phyloP scores from a whole-genome alignment of 2,797 vertebrate genomes.

The Pipistrellus kuhlii region DNA sequence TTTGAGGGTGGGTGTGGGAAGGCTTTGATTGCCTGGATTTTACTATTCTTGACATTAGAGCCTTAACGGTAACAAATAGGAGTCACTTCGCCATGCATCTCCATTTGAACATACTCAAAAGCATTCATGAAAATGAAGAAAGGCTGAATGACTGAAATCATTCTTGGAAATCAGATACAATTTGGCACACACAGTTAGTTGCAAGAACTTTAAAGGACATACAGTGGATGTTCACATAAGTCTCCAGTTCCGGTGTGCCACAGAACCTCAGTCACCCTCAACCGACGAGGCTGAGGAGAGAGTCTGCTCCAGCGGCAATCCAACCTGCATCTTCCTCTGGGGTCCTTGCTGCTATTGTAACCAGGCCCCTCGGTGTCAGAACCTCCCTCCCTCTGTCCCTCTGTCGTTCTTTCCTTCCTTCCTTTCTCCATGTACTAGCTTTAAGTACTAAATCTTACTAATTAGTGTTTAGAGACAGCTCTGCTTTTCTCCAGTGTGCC shows the following conservation, averaged over 20 bases:
- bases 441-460: slow-evolving; percentile 13
- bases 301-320: neutral
- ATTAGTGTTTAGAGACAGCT: slow-evolving; percentile 43
- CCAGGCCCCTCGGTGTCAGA: neutral
- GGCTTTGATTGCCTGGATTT: neutral
- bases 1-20: neutral
- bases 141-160: slow-evolving; percentile 10
- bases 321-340: neutral
- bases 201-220: neutral
- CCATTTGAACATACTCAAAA: neutral
- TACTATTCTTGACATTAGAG: neutral
- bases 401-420: neutral
- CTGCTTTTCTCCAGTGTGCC: neutral
- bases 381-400: neutral
- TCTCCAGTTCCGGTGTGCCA: neutral
- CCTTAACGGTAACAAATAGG: neutral
- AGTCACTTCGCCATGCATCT: neutral
- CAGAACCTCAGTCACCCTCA: neutral
- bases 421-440: neutral
- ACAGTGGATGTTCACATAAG: neutral
- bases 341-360: neutral
- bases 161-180: neutral
- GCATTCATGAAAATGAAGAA: neutral
- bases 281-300: neutral
- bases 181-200: neutral